Evolutionary conservation across 2,797 vertebrate species (phyloP), one percentile per base, ranked within the genome.

Genomic region (Peromyscus nudipes): DNA sequence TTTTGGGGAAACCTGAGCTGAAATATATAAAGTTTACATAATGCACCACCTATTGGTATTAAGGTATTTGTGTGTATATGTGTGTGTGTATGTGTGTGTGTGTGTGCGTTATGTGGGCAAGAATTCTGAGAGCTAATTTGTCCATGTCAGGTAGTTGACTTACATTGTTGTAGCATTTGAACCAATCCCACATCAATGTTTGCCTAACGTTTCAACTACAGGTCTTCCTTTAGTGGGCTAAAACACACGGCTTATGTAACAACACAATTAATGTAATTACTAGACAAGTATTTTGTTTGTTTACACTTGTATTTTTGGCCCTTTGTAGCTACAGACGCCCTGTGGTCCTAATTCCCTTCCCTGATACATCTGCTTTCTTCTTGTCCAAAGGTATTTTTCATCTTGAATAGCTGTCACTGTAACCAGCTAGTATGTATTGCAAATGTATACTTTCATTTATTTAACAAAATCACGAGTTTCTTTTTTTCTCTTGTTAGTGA

Each of bases 1-100:
- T 6, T 94, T 77, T 71, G 67, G 49, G 16, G 82, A 93, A 86
- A 69, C 25, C 4, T 27, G 19, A 75, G 7, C 29, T 75, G 16
- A 79, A 80, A 84, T 46, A 80, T 40, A 4, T 64, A 10, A 67
- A 88, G 69, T 16, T 71, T 92, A 64, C 27, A 62, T 31, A 89
- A n/a, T 69, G 12, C 4, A 40, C 1, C 25, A 40, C 29, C 11
- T 76, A 62, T 64, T 27, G 60, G 17, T 29, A 69, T 60, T 13
- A 86, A 62, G 10, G 0, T 60, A 1, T 80, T 85, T 77, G 43
- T 80, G 8, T 46, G 5, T 29, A 2, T 43, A 17, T 83, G 4
- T 81, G n/a, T 0, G 0, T n/a, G 3, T 34, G 29, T 10, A 4
- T 12, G 14, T 31, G 31, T 2, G 27, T 43, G 29, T 29, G 5